Evolutionary conservation across 2,888 invertebrate genomes (phyloP), one percentile per base, ranked within the genome.

Genomic region (Thymelicus acteon): DNA sequence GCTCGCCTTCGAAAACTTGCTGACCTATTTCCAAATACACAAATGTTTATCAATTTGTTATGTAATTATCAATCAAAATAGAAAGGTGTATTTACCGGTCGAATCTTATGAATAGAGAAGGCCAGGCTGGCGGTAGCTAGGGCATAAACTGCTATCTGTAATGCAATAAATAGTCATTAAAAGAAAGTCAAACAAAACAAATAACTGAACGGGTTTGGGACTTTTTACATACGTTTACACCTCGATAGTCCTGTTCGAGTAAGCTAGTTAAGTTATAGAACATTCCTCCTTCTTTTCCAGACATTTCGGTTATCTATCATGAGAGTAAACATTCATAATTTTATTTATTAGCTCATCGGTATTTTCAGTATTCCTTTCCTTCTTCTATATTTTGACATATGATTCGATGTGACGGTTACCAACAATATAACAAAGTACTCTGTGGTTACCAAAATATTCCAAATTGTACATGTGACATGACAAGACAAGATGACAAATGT

Each of bases 101-200:
- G 93, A 74, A 95, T 94, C 87, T 91, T 95, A 80, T 95, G 92
- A 77, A 95, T 86, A 15, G 95, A 95, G 74, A 93, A 80, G 62
- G 94, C 90, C 69, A 95, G 84, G 13, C 95, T 94, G 67, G 94
- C 87, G 67, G 95, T 91, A 44, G 95, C 95, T 67, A 95, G 83
- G 69, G 95, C 94, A 80, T 95, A 95, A 58, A 95, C 94, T 64
- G 94, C 90, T 81, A 95, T 91, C 95, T 95, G 89, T 77, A 93
- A 93, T 44, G 24, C 0, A 52, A 48, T 40, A 63, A 31, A 31
- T 3, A 1, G n/a, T 39, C 31, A n/a, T 80, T 77, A 80, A 76
- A 75, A 79, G 57, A 69, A 75, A 75, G 67, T 70, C 31, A 52
- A 70, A 24, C 54, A 60, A 60, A 71, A 60, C 71, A 71, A 57